Percentiles rank a stretch among this genome's conserved stretches.
phyloP scores from a whole-genome alignment of 2,888 invertebrate genomes.

The Rhamnusium bicolor region DNA sequence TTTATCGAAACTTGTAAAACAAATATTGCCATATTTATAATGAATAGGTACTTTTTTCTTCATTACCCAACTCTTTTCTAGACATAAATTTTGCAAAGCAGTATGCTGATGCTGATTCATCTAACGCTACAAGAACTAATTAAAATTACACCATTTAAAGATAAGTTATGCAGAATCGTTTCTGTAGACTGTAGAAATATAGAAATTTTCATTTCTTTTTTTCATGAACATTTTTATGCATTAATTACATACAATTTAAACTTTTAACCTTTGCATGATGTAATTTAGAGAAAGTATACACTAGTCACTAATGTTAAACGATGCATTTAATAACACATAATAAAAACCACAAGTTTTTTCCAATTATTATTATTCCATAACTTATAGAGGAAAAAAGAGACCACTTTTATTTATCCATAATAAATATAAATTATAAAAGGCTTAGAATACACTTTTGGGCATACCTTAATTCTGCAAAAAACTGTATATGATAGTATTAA shows the following conservation, averaged over 20 bases:
- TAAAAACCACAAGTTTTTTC: not conserved
- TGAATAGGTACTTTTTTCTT: not conserved
- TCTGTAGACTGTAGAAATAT: not conserved
- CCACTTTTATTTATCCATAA: not conserved
- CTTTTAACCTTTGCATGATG: constrained; percentile 8
- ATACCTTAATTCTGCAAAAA: too few species aligned
- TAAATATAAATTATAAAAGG: not conserved
- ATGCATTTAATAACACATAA: not conserved
- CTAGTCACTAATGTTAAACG: constrained; percentile 7
- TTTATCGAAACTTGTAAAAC: constrained; percentile 1
- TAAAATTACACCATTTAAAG: not conserved
- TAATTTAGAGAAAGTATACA: constrained; percentile 29
- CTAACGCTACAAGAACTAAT: not conserved
- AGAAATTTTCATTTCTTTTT: not conserved
- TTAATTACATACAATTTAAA: not conserved
- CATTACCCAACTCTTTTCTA: not conserved
- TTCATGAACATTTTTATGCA: not conserved
- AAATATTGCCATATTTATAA: not conserved
- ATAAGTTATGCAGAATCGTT: not conserved
- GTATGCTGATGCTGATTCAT: not conserved
- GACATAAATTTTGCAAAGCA: not conserved
- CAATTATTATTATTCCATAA: not conserved
- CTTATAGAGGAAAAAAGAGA: not conserved
- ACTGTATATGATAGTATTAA: too few species aligned
- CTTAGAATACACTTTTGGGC: too few species aligned